Percentiles rank a stretch among this genome's conserved stretches.
Conservation (phyloP, 2,797 vertebrate genomes). For the Characodon lateralis region DNA sequence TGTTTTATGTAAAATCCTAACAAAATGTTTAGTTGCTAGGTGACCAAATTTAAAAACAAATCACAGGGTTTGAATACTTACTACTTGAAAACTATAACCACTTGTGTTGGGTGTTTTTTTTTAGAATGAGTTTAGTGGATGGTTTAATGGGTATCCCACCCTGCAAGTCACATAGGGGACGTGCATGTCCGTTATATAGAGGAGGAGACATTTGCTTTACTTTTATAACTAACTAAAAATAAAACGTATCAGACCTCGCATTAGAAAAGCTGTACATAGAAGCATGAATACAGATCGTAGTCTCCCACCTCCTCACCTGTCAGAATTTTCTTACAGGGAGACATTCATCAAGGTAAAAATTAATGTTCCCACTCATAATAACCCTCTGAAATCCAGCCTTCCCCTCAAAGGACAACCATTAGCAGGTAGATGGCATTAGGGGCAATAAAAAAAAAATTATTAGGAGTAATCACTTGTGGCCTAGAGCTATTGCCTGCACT, state of each 20-base stretch:
- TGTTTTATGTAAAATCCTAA: too few species aligned
- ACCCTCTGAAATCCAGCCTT: constrained; percentile 62
- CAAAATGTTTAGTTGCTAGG: too few species aligned
- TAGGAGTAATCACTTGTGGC: constrained; percentile 59
- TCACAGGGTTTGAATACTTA: too few species aligned
- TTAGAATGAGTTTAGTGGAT: constrained; percentile 66
- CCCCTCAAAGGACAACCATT: constrained; percentile 60
- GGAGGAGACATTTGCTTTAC: constrained; percentile 40
- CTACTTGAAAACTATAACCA: too few species aligned
- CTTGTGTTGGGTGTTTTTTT: constrained; percentile 10
- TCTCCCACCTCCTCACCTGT: constrained; percentile 59
- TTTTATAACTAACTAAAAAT: constrained; percentile 60
- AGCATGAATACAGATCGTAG: constrained; percentile 44
- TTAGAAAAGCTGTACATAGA: constrained; percentile 58
- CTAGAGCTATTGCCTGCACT: constrained; percentile 51
- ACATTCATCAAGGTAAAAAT: constrained; percentile 52
- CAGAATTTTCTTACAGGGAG: constrained; percentile 47
- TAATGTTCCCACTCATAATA: constrained; percentile 52
- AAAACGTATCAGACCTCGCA: constrained; percentile 53
- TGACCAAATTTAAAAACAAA: too few species aligned
- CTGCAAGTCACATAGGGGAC: constrained; percentile 48
- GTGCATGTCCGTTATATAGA: constrained; percentile 42
- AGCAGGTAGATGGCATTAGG: constrained; percentile 66
- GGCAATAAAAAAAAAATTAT: constrained; percentile 72
- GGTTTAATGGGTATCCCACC: constrained; percentile 69